Percentiles rank a stretch among this genome's conserved stretches.
These are phyloP conservation scores for Nephotettix cincticeps DNA, from an alignment of 1,140 invertebrate species.

Conservation along the genomic window DNA sequence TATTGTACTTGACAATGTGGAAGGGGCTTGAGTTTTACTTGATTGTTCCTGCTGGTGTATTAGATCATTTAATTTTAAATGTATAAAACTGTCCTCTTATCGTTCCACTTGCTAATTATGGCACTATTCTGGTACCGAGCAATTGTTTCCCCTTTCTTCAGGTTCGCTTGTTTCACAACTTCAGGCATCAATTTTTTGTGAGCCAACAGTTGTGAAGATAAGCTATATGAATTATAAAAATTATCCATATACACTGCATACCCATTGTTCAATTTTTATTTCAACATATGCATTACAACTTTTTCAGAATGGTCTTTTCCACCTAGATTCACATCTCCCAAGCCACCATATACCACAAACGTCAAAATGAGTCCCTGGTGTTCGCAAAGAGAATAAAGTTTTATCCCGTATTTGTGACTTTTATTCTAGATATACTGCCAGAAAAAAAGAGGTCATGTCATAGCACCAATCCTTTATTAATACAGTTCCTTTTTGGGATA, in stretches of 20 bases:
- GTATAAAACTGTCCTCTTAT: slow-evolving; percentile 21
- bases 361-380: background rate
- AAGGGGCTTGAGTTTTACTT: slow-evolving; percentile 27
- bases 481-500: background rate
- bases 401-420: background rate
- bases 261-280: no score
- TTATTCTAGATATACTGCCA: no score
- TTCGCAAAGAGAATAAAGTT: background rate
- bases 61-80: slow-evolving; percentile 12
- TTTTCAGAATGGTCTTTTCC: no score
- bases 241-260: background rate
- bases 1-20: slow-evolving; percentile 29
- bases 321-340: background rate
- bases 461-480: background rate
- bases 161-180: background rate
- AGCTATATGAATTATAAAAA: slow-evolving; percentile 7
- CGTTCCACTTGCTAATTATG: slow-evolving; percentile 4
- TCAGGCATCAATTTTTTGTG: no score
- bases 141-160: slow-evolving; percentile 18
- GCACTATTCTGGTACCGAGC: background rate
- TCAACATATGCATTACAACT: no score
- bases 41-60: slow-evolving; percentile 30
- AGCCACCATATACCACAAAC: no score
- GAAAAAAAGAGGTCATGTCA: no score
- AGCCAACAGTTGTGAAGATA: background rate